phyloP scores from a whole-genome alignment of 1,140 invertebrate genomes.

The Cotesia glomerata region DNA sequence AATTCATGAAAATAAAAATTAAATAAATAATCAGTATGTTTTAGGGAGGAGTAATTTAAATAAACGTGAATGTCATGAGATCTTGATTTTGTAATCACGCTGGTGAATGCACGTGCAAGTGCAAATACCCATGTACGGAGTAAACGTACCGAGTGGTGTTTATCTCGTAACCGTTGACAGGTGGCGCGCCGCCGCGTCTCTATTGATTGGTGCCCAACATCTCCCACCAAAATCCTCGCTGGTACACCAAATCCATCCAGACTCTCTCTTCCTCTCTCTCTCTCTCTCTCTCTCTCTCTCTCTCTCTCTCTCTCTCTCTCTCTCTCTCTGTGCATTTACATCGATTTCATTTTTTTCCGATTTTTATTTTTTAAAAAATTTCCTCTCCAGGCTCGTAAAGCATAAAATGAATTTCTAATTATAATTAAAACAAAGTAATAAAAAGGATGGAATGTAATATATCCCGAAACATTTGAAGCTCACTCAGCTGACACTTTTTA shows the following conservation, averaged over 20 bases:
- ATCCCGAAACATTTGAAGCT: too few species aligned
- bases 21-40: not conserved
- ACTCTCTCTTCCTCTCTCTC: not conserved
- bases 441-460: too few species aligned
- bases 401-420: too few species aligned
- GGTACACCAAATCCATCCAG: not conserved
- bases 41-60: not conserved
- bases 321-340: not conserved
- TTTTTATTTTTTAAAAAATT: not conserved
- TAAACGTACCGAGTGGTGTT: slow-evolving; percentile 30
- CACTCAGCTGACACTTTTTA: too few species aligned
- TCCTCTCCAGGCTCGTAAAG: too few species aligned
- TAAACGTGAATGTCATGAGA: not conserved
- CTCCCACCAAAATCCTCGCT: not conserved
- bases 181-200: slow-evolving; percentile 50
- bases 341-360: slow-evolving; percentile 1
- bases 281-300: too few species aligned
- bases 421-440: too few species aligned
- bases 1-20: too few species aligned
- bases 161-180: slow-evolving; percentile 49
- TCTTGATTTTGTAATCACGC: not conserved
- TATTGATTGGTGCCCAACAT: slow-evolving; percentile 49
- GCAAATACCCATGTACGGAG: slow-evolving; percentile 7
- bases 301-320: too few species aligned
- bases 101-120: slow-evolving; percentile 4